These are phyloP conservation scores for Grantiella picta DNA, from an alignment of 2,113 vertebrate genomes.

Conservation along the genomic window DNA sequence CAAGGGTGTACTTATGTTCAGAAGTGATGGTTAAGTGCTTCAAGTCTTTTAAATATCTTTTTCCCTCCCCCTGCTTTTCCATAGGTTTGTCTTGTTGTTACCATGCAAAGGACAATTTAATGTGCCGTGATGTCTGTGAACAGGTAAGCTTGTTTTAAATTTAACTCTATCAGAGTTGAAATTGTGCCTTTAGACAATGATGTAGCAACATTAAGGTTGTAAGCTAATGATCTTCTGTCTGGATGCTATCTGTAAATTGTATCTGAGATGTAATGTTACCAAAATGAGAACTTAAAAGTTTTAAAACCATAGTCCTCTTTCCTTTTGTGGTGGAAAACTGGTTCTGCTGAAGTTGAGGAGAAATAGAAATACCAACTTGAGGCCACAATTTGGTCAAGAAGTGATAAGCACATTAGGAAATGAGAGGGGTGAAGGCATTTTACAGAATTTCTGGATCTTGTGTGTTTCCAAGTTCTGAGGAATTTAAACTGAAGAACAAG, in stretches of 20 bases:
- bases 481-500: background rate
- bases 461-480: background rate
- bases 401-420: background rate
- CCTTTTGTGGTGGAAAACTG: background rate
- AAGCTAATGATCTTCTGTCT: background rate
- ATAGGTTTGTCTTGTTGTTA: constrained; percentile 92
- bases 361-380: background rate
- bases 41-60: background rate
- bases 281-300: background rate
- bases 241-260: background rate
- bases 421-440: background rate
- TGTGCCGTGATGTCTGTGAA: constrained; percentile 93
- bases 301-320: background rate
- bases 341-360: background rate
- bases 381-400: background rate
- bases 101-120: constrained; percentile 83
- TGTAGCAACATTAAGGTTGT: background rate
- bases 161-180: background rate
- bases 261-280: background rate
- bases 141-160: constrained; percentile 78
- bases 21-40: background rate
- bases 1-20: background rate
- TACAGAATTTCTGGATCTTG: background rate
- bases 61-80: background rate
- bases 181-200: background rate